Base-by-base conservation (phyloP, 2,113 vertebrate species). In the Xenotilapia flavipinnis region DNA sequence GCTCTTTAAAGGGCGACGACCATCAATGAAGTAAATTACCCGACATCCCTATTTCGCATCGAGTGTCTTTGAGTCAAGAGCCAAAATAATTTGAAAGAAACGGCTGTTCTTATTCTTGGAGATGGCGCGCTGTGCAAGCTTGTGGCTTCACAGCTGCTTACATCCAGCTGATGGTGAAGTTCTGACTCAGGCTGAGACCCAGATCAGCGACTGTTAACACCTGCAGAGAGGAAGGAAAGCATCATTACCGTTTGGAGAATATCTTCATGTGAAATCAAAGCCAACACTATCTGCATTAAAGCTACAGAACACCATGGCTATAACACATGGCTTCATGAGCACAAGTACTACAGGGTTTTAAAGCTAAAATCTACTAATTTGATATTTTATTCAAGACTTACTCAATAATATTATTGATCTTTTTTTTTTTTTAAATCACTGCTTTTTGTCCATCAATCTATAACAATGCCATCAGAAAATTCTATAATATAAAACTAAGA, bases 121-220 rank as follows among this genome's bases (percentile, higher is more conserved):
- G 40, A 23, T 31, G 31, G 56, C 5, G 14, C 0, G 1, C 13
- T 23, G 70, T 47, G 33, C 81, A 82, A 36, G 55, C 21, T 33
- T 42, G 33, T 42, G 5, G 28, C 49, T 58, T 31, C 11, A 56
- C 11, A 8, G 58, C 19, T 38, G n/a, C 9, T 94, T 93, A 98
- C 83, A 94, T 91, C 97, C 98, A 98, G 87, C 51, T 96, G 93
- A 98, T 92, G 56, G 96, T 96, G 95, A 98, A 98, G 92, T 96
- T 96, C 87, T 95, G 95, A 89, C 62, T 96, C 83, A 98, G 97
- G 73, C 91, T 96, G 40, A 98, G 94, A 42, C 94, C 92, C 0
- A 98, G 94, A 79, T 95, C 79, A 3, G 86, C 82, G 36, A 98
- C 96, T 0, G 88, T 95, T 86, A 98, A 95, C 79, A 98, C 97